These are phyloP conservation scores for Peromyscus aztecus DNA, from an alignment of 2,797 vertebrate genomes.

Conservation along the genomic window DNA sequence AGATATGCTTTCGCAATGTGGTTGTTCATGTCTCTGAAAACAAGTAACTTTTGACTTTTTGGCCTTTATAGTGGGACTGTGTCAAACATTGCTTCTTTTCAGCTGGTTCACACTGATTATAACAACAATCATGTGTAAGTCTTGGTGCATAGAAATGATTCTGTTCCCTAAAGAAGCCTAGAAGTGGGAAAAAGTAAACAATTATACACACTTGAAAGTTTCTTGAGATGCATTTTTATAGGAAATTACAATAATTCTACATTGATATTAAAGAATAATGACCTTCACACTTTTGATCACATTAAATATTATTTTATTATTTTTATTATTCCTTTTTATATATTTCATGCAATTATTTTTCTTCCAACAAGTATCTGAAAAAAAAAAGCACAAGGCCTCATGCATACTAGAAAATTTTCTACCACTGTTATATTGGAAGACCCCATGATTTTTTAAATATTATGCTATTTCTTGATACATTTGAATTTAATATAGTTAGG, in stretches of 20 bases:
- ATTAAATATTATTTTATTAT: background rate
- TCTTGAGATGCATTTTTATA: background rate
- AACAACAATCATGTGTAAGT: too few relatives aligned
- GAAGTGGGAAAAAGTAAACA: background rate
- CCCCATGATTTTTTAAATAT: background rate
- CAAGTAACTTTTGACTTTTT: rapidly evolving
- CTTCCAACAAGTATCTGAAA: background rate
- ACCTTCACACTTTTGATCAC: background rate
- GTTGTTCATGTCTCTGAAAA: rapidly evolving
- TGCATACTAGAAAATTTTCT: background rate
- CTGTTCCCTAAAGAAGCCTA: background rate
- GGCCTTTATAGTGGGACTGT: background rate
- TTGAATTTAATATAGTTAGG: background rate
- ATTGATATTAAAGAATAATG: background rate
- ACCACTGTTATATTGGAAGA: background rate
- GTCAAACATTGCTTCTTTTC: background rate
- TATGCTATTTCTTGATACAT: background rate
- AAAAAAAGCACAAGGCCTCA: too few relatives aligned
- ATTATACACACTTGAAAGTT: background rate
- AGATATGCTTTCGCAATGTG: background rate
- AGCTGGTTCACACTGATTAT: background rate
- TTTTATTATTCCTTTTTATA: background rate
- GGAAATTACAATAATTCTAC: background rate
- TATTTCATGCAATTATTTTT: background rate
- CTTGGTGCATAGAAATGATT: background rate